Evolutionary conservation across 2,888 invertebrate species (phyloP).

Genomic region (Eulithis testata): DNA sequence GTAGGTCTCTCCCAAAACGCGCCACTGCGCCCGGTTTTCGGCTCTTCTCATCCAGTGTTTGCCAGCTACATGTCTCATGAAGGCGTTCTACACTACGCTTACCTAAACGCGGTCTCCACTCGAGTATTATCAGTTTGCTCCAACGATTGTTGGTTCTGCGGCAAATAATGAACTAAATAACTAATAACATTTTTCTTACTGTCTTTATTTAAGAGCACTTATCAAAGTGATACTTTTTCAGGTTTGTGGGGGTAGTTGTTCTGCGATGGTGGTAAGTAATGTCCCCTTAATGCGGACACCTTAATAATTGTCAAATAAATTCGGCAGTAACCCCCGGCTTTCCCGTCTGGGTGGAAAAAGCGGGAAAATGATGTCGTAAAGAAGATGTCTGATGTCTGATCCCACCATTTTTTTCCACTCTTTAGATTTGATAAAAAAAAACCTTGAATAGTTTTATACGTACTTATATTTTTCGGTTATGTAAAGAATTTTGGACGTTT

Average conservation of each 20-base stretch:
- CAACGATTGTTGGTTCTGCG: too few species aligned
- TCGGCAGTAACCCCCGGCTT: slow-evolving; percentile 69
- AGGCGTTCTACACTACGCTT: too few species aligned
- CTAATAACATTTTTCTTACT: too few species aligned
- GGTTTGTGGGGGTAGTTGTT: not conserved
- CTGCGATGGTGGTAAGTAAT: slow-evolving; percentile 57
- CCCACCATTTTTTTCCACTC: slow-evolving; percentile 36
- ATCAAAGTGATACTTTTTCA: slow-evolving; percentile 5
- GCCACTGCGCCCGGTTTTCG: too few species aligned
- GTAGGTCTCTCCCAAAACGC: too few species aligned
- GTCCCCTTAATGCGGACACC: slow-evolving; percentile 80
- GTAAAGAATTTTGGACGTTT: too few species aligned
- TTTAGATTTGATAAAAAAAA: not conserved
- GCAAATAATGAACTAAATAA: too few species aligned
- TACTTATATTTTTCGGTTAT: not conserved
- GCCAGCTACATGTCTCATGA: too few species aligned
- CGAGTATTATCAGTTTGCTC: too few species aligned
- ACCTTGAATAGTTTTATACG: not conserved
- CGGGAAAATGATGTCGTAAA: slow-evolving; percentile 76
- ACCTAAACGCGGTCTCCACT: too few species aligned
- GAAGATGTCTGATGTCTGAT: slow-evolving; percentile 50
- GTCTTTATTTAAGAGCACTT: too few species aligned
- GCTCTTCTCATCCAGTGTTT: too few species aligned
- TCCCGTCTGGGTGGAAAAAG: slow-evolving; percentile 60
- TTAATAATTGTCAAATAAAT: slow-evolving; percentile 84